These are phyloP conservation scores for Macrobrachium rosenbergii DNA, from an alignment of 1,140 invertebrate species.

Conservation along the genomic window DNA sequence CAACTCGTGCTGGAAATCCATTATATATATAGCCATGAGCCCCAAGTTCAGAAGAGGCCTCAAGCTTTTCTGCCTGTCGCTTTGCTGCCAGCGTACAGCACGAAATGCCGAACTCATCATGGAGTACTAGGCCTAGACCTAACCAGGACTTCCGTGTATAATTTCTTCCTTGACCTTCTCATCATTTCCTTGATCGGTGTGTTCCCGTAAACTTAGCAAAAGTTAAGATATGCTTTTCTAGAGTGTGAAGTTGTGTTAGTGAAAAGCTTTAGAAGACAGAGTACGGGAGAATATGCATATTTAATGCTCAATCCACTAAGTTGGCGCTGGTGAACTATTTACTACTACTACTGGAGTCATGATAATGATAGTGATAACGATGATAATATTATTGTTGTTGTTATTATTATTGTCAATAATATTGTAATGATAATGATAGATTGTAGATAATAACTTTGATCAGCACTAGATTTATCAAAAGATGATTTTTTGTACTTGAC, in stretches of 20 bases:
- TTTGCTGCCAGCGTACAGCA: slow-evolving; percentile 78
- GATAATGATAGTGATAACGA: background rate
- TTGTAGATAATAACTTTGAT: background rate
- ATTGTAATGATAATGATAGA: too few relatives aligned
- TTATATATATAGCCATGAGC: slow-evolving; percentile 89
- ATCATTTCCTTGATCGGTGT: background rate
- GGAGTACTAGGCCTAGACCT: slow-evolving; percentile 55
- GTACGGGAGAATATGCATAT: slow-evolving; percentile 32
- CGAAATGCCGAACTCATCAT: slow-evolving; percentile 57
- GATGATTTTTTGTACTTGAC: slow-evolving; percentile 50
- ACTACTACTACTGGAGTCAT: slow-evolving; percentile 16
- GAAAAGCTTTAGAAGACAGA: slow-evolving; percentile 43
- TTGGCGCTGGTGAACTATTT: slow-evolving; percentile 27
- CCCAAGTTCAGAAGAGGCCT: slow-evolving; percentile 90
- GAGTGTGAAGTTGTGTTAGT: slow-evolving; percentile 48
- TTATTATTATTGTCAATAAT: too few relatives aligned
- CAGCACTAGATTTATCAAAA: slow-evolving; percentile 42
- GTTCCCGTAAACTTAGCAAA: slow-evolving; percentile 40
- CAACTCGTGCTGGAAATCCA: slow-evolving; percentile 94
- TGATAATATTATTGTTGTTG: too few relatives aligned
- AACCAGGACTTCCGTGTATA: slow-evolving; percentile 43
- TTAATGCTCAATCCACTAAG: slow-evolving; percentile 45
- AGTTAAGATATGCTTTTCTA: slow-evolving; percentile 34
- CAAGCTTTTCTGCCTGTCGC: slow-evolving; percentile 87
- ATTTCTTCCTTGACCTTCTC: slow-evolving; percentile 39